These are phyloP conservation scores for Acleris holmiana DNA, from an alignment of 2,888 invertebrate species.

Conservation along the genomic window DNA sequence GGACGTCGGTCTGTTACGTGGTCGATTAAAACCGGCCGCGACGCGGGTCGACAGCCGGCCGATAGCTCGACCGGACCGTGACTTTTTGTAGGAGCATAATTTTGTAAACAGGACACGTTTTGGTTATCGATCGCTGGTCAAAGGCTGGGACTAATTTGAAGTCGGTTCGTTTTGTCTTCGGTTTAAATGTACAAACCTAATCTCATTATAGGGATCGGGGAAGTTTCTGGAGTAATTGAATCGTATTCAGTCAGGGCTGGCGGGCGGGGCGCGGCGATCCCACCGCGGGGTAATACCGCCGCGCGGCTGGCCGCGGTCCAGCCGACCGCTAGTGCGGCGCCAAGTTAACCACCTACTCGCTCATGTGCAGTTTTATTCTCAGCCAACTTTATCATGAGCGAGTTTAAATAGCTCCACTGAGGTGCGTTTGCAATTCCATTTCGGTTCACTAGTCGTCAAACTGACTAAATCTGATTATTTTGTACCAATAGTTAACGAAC, in stretches of 20 bases:
- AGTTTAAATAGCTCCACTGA: constrained; percentile 13
- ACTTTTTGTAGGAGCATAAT: constrained; percentile 19
- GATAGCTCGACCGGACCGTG: constrained; percentile 14
- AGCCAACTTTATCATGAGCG: constrained; percentile 17
- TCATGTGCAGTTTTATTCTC: constrained; percentile 23
- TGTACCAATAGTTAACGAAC: no score
- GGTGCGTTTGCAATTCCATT: no score
- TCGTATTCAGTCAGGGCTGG: constrained; percentile 1
- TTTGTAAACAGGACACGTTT: constrained; percentile 34
- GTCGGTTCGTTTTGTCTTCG: not conserved
- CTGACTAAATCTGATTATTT: no score
- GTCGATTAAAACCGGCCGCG: constrained; percentile 32
- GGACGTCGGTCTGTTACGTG: constrained; percentile 37
- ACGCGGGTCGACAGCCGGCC: constrained; percentile 34
- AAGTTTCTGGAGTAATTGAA: constrained; percentile 14
- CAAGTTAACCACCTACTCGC: constrained; percentile 20
- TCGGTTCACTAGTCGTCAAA: no score
- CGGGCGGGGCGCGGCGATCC: not conserved
- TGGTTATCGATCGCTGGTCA: constrained; percentile 13
- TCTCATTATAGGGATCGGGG: not conserved
- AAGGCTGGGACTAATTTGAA: not conserved
- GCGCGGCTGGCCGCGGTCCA: constrained; percentile 54
- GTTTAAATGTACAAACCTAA: not conserved
- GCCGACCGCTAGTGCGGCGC: constrained; percentile 37
- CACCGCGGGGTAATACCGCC: constrained; percentile 48